phyloP scores from a whole-genome alignment of 2,888 invertebrate genomes.

The Aelia acuminata region DNA sequence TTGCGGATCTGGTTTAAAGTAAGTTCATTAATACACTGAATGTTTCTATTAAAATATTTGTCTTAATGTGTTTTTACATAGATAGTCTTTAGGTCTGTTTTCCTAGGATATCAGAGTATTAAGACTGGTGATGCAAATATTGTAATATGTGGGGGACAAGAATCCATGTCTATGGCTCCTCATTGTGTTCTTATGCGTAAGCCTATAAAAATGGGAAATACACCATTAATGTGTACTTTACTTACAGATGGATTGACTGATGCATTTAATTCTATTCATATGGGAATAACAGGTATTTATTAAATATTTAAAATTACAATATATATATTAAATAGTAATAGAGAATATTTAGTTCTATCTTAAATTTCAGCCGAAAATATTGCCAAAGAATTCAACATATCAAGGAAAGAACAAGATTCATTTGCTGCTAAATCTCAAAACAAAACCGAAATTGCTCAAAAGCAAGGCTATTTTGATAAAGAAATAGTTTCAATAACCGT shows the following conservation, averaged over 20 bases:
- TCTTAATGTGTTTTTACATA: conserved; percentile 57
- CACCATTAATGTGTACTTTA: conserved; percentile 77
- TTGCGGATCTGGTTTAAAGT: conserved; percentile 88
- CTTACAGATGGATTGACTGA: conserved; percentile 81
- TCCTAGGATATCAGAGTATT: conserved; percentile 79
- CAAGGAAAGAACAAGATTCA: conserved; percentile 79
- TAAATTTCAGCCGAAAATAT: conserved; percentile 79
- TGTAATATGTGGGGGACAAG: conserved; percentile 86
- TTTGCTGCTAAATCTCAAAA: conserved; percentile 79
- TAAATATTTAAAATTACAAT: background rate
- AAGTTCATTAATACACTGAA: conserved; percentile 67
- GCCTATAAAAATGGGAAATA: conserved; percentile 79
- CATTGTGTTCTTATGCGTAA: conserved; percentile 77
- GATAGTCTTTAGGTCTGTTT: conserved; percentile 73
- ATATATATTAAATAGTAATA: background rate
- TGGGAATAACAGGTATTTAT: conserved; percentile 83
- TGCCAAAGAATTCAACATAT: conserved; percentile 77
- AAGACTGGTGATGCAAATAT: conserved; percentile 77
- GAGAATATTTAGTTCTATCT: conserved; percentile 1
- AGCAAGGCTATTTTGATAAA: conserved; percentile 76
- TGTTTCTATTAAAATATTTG: background rate
- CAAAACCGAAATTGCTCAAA: conserved; percentile 76
- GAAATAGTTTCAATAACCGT: conserved; percentile 81
- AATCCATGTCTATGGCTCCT: conserved; percentile 84
- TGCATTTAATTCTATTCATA: conserved; percentile 80